Base-by-base conservation (phyloP, 2,888 invertebrate genomes). In the Drosophila subquinaria region DNA sequence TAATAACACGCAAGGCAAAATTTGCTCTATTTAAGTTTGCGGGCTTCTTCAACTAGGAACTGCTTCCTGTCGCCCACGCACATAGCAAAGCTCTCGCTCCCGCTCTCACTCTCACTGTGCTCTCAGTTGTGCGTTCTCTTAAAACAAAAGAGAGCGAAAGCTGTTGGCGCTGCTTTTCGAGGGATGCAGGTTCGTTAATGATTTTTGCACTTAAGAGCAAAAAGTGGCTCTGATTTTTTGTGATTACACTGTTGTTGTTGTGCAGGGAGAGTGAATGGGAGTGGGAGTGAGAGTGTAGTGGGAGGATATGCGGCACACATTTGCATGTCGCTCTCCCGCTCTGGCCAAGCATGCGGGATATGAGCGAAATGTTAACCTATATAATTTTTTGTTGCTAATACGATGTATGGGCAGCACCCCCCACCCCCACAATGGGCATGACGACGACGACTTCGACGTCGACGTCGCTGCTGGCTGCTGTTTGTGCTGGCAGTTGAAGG, bases 151-250 rank as follows among this genome's bases (percentile, higher is more conserved):
- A 42, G 52, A 62, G 56, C 40, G 27, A 60, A 62, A 59, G 64
- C 45, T 64, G 64, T 42, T 27, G 60, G 51, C 36, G 48, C 27
- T 48, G 67, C 63, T 63, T 71, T 47, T 36, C 23, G 68, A 77
- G 84, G 81, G 79, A 76, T 77, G 73, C 62, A 40, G 48, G 55
- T 73, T 67, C 71, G 64, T 64, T 66, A 65, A 68, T 74, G 87
- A 77, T 77, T 86, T 84, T 77, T 77, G 87, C 84, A 79, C 81
- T 83, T 84, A 84, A 87, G 84, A 84, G 87, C 80, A 75, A 68
- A 81, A 79, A 76, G 80, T 87, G 71, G 82, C 78, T 84, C 79
- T 82, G 88, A 87, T 84, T 86, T 43, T 60, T 66, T 63, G 45
- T 48, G 71, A 66, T 72, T 59, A 51, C 69, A 64, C 48, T 73